Evolutionary conservation across 2,113 vertebrate genomes (phyloP), one percentile per base, ranked within the genome.

Genomic region (Eretmodus cyanostictus): DNA sequence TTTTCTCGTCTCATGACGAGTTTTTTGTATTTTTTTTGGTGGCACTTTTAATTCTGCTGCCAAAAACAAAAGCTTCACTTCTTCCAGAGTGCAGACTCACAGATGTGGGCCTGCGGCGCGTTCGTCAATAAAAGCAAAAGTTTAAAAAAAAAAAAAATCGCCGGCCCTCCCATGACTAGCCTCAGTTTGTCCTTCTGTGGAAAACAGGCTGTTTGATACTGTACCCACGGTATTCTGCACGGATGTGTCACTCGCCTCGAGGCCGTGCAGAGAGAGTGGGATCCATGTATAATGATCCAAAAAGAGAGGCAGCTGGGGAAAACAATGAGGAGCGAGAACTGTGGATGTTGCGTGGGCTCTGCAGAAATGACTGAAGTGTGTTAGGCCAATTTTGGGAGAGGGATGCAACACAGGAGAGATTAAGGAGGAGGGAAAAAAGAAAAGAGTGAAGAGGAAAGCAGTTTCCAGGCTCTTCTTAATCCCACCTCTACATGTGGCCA

Each of bases 311-410:
- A 86, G 87, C 76, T 78, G 54, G 79, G 85, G 34, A 14, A 55
- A 61, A 68, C 73, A 87, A 91, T 59, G 81, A 87, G 78, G 82
- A 92, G 81, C 91, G 90, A 61, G 13, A 87, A 54, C 42, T 22
- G 81, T 68, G 63, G 86, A 88, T 87, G 90, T 66, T 90, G 90
- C 36, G 93, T 94, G 87, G 94, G 87, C 85, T 88, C 55, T 27
- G 76, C 86, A 83, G 57, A 90, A 79, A 86, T 81, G 71, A 89
- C 85, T 83, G 89, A 54, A 38, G 34, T 80, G 91, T 86, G 85
- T 79, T 89, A 8, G 89, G 78, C 84, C 45, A 57, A 89, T 84
- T 81, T 54, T 63, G 36, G 79, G 53, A 71, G 63, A 68, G 80
- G 49, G 73, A 78, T 4, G 29, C 81, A 87, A 86, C 54, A 66